Conservation (phyloP, 2,797 vertebrate genomes). For the Kryptolebias ocellatus region DNA sequence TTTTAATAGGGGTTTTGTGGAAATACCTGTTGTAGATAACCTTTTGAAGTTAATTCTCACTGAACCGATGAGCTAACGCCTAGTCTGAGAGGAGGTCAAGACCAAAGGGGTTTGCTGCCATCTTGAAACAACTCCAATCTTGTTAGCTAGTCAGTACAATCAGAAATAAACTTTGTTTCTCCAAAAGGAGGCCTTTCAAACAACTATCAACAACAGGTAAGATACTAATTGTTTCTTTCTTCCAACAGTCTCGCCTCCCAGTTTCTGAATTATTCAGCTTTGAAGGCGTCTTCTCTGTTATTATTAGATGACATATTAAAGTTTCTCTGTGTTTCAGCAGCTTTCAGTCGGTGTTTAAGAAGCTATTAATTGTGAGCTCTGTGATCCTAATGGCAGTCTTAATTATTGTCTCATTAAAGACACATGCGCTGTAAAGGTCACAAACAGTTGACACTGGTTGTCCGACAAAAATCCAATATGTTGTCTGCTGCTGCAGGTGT, state of each 20-base stretch:
- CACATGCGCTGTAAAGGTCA: conserved; percentile 57
- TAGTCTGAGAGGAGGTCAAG: no score
- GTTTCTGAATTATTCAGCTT: conserved; percentile 20
- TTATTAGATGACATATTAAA: conserved; percentile 37
- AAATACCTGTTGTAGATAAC: no score
- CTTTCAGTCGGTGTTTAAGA: conserved; percentile 35
- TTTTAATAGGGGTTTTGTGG: no score
- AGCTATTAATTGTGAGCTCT: conserved; percentile 45
- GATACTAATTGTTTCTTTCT: background rate
- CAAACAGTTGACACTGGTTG: conserved; percentile 35
- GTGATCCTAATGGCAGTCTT: conserved; percentile 46
- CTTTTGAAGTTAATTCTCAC: no score
- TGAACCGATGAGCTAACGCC: no score
- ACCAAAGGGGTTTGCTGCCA: no score
- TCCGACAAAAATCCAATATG: conserved; percentile 43
- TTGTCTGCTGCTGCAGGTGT: conserved; percentile 42
- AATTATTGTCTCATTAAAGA: conserved; percentile 60
- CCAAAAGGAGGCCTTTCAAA: no score
- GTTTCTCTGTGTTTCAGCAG: conserved; percentile 6
- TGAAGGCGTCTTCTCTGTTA: conserved; percentile 10
- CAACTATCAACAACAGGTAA: no score
- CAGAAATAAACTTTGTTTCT: no score
- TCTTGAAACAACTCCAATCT: no score
- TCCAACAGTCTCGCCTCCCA: background rate
- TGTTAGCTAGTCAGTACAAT: no score